phyloP scores from a whole-genome alignment of 2,113 vertebrate species.

The Hippocampus comes region DNA sequence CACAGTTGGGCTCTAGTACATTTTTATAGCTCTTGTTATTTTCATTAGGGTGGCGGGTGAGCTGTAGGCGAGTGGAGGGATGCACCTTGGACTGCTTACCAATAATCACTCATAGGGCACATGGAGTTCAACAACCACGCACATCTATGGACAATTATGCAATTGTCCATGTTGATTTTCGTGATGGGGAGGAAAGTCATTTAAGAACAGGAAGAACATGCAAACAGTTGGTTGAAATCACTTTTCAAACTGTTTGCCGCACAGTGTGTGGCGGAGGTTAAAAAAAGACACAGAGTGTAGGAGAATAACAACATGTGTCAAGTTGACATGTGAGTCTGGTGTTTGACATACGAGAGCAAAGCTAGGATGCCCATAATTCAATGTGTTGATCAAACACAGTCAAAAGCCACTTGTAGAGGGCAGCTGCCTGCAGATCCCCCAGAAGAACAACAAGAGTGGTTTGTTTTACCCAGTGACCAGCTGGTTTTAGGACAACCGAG shows the following conservation, averaged over 20 bases:
- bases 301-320: conserved; percentile 44
- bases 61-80: too few species aligned
- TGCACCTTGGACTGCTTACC: too few species aligned
- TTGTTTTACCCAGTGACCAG: conserved; percentile 14
- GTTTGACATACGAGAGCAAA: conserved; percentile 40
- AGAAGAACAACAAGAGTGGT: conserved; percentile 14
- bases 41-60: too few species aligned
- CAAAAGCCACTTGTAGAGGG: conserved; percentile 33
- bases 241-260: conserved; percentile 4
- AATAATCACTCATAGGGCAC: too few species aligned
- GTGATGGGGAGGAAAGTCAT: too few species aligned
- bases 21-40: too few species aligned
- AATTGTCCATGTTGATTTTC: too few species aligned
- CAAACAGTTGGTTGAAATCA: neutral
- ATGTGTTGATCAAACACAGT: conserved; percentile 49
- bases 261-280: conserved; percentile 16
- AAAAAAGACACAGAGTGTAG: neutral
- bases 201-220: neutral
- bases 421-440: conserved; percentile 24
- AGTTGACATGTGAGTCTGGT: conserved; percentile 37
- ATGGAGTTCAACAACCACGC: too few species aligned
- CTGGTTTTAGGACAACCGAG: neutral
- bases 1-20: too few species aligned
- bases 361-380: conserved; percentile 51
- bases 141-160: too few species aligned